Base-by-base conservation (phyloP, 2,797 vertebrate genomes). In the Erithacus rubecula region DNA sequence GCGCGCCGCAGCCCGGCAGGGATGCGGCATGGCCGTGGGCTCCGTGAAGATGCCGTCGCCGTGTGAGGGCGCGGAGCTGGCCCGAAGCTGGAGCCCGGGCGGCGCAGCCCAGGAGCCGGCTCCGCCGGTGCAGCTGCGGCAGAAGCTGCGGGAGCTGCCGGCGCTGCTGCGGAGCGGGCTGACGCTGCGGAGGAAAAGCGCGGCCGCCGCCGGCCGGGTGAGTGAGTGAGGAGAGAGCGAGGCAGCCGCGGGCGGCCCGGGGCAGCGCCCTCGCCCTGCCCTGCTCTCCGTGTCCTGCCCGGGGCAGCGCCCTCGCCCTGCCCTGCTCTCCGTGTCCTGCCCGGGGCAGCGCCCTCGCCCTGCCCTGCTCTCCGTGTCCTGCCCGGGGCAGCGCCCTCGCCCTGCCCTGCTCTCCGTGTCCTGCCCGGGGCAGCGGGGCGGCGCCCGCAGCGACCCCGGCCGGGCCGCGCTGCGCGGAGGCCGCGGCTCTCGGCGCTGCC, bases 141-240 rank as follows among this genome's bases (percentile, higher is more conserved):
- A 98, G 91, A 97, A 98, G 94, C 97, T 98, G 80, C 74, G 95
- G 91, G 98, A 98, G 94, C 96, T 98, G 87, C 98, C 98, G 4
- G 97, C 98, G 43, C 89, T 98, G 94, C 97, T 98, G 96, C 96
- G 98, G 82, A 98, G 97, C 91, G 98, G 98, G 77, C 97, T 98
- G 64, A 98, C 98, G 41, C 95, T 98, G 97, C 96, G 98, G 93
- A 98, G 98, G 96, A 98, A 98, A 86, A 94, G 96, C 88, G 96
- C 96, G 77, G 79, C 84, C 34, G 97, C 89, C 43, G 93, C 94
- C 14, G 97, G 96, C 55, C 96, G 97, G 97, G 97, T 97, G 95
- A 97, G 23, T 19, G 52, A 67, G 32, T 29, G 69, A 34, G 39
- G 18, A 55, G 51, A 71, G 51, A 43, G 32, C 13, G 39, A 71